Evolutionary conservation across 1,140 invertebrate species (phyloP).

Genomic region (Zaprionus nigranus): DNA sequence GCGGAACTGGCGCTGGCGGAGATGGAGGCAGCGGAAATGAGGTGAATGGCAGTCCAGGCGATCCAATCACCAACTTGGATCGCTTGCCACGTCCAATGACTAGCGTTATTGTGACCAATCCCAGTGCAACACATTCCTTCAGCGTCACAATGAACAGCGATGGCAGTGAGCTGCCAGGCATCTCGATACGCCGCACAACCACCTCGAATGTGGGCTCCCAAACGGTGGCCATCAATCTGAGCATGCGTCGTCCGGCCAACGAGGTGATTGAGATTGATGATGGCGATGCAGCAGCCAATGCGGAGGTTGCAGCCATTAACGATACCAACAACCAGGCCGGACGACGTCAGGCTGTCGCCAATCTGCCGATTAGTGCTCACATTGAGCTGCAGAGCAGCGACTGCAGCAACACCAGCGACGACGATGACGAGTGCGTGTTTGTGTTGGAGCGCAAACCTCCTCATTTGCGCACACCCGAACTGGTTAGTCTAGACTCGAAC

Average conservation of each 20-base stretch:
- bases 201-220: constrained; percentile 71
- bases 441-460: constrained; percentile 85
- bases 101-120: constrained; percentile 76
- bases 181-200: constrained; percentile 64
- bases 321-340: constrained; percentile 53
- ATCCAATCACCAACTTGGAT: constrained; percentile 20
- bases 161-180: constrained; percentile 69
- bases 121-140: constrained; percentile 71
- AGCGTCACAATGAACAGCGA: constrained; percentile 71
- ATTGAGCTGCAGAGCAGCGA: constrained; percentile 73
- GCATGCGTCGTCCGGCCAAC: constrained; percentile 64
- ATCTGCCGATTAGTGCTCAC: constrained; percentile 68
- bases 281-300: constrained; percentile 70
- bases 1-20: constrained; percentile 24
- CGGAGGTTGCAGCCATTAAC: constrained; percentile 70
- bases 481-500: constrained; percentile 86
- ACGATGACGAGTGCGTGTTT: constrained; percentile 80
- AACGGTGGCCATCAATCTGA: constrained; percentile 72
- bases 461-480: constrained; percentile 86
- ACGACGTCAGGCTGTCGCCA: constrained; percentile 58
- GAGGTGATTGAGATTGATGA: constrained; percentile 76
- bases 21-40: background rate
- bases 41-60: background rate
- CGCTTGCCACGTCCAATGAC: constrained; percentile 55
- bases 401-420: constrained; percentile 51